phyloP scores from a whole-genome alignment of 2,888 invertebrate genomes.

The Drosophila niveifrons region DNA sequence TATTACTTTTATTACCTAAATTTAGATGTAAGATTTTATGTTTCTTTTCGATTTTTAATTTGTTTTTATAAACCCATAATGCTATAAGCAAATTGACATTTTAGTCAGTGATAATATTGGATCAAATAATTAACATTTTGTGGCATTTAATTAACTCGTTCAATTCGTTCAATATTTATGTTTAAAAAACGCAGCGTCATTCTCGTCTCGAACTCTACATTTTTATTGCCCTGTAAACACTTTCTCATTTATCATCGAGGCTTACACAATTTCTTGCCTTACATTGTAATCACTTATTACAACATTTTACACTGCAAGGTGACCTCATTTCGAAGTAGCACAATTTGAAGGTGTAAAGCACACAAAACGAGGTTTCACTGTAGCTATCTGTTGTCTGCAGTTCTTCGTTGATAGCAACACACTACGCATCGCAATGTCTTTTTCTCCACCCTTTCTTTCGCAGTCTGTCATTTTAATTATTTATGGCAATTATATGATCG shows the following conservation, averaged over 20 bases:
- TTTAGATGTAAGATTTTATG: too few species aligned
- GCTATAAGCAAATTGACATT: constrained; percentile 4
- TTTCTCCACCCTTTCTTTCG: constrained; percentile 6
- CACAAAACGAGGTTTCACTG: constrained; percentile 46
- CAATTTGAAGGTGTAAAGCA: constrained; percentile 7
- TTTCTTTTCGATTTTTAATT: too few species aligned
- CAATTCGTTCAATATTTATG: not conserved
- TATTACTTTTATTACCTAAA: not conserved
- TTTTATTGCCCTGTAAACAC: not conserved
- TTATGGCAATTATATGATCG: not conserved
- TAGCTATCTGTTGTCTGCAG: constrained; percentile 37
- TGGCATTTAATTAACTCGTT: not conserved
- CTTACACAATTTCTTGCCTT: constrained; percentile 14
- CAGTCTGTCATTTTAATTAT: constrained; percentile 45
- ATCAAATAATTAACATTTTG: not conserved
- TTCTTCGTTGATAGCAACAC: constrained; percentile 51
- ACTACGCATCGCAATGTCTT: constrained; percentile 47
- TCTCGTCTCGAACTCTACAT: not conserved
- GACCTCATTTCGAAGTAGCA: constrained; percentile 30
- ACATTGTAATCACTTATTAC: constrained; percentile 4
- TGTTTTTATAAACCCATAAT: not conserved
- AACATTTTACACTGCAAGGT: constrained; percentile 1
- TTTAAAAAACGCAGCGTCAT: not conserved
- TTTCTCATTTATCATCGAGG: constrained; percentile 4
- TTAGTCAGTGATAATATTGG: not conserved